Evolutionary conservation across 2,113 vertebrate genomes (phyloP).

Genomic region (Pandion haliaetus): DNA sequence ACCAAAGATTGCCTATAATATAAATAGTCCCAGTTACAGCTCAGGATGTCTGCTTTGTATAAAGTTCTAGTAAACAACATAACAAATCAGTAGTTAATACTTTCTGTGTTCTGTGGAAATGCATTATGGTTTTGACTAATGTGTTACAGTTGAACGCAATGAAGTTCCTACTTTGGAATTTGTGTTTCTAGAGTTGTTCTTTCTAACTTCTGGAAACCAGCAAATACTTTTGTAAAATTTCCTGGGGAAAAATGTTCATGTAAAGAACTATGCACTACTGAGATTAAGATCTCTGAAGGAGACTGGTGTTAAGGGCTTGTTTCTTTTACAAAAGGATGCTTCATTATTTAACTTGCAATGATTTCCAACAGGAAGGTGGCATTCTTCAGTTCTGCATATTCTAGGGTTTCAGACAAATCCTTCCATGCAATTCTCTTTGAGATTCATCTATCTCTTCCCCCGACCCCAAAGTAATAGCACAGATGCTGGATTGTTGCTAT

Average conservation of each 20-base stretch:
- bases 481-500: background rate
- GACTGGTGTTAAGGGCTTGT: background rate
- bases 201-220: background rate
- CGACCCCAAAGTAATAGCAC: background rate
- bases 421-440: background rate
- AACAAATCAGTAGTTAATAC: background rate
- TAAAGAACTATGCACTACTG: background rate
- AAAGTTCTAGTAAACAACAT: background rate
- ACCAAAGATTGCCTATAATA: slow-evolving; percentile 89
- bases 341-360: background rate
- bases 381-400: background rate
- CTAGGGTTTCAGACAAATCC: background rate
- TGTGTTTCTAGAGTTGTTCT: background rate
- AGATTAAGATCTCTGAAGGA: background rate
- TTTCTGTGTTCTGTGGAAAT: background rate
- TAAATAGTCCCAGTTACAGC: background rate
- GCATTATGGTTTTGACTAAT: background rate
- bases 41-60: background rate
- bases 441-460: background rate
- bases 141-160: background rate
- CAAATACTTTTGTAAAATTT: background rate
- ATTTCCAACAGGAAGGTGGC: background rate
- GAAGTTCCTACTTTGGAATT: background rate
- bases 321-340: background rate
- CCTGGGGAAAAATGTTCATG: background rate